Percentiles rank a stretch among this genome's conserved stretches.
These are phyloP conservation scores for Pyxicephalus adspersus DNA, from an alignment of 2,113 vertebrate genomes.

Conservation along the genomic window DNA sequence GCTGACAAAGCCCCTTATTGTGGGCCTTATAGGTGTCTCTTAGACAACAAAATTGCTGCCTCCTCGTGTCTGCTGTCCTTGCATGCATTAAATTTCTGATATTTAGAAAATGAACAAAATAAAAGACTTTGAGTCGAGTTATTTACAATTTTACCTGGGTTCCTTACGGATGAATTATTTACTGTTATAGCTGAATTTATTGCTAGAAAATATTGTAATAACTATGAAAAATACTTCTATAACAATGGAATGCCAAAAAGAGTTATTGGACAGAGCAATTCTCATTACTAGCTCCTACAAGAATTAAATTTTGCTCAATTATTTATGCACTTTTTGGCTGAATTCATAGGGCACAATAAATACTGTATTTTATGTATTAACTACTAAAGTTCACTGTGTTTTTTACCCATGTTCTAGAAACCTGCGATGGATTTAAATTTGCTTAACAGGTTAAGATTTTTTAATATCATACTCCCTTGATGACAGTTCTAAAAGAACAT, in stretches of 20 bases:
- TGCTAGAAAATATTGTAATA: constrained; percentile 30
- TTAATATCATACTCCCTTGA: neutral
- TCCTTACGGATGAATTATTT: neutral
- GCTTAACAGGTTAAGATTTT: constrained; percentile 18
- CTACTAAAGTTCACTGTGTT: neutral
- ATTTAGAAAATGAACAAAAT: no score
- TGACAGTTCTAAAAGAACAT: neutral
- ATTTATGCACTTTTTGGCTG: constrained; percentile 30
- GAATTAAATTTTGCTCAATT: constrained; percentile 9
- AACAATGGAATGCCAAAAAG: constrained; percentile 5
- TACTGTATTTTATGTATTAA: neutral
- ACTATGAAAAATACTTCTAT: constrained; percentile 1
- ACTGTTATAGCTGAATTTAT: constrained; percentile 3
- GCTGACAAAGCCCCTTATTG: no score
- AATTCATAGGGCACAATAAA: constrained; percentile 4
- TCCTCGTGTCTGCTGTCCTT: no score
- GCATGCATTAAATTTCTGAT: no score
- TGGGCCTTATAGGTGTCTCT: no score
- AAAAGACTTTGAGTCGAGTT: neutral
- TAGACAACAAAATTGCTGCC: no score
- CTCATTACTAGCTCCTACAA: constrained; percentile 5
- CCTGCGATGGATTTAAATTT: constrained; percentile 15
- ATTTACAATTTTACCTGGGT: neutral
- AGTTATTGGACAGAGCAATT: neutral
- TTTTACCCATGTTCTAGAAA: constrained; percentile 10